Conservation (phyloP, 1,140 invertebrate genomes). For the Trinorchestia longiramus region DNA sequence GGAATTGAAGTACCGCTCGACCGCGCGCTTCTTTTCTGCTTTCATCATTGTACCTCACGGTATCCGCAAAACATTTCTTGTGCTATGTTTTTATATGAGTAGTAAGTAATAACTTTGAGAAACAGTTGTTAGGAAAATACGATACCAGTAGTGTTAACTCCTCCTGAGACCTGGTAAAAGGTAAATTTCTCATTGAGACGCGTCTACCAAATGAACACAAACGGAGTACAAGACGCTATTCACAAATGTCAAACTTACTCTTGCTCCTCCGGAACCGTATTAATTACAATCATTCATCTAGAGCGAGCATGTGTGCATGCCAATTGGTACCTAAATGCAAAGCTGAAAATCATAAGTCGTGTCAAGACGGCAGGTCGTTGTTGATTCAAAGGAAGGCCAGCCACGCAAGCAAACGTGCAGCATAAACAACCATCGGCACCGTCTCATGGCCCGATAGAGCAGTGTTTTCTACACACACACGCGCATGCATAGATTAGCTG, state of each 20-base stretch:
- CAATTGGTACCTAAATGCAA: not conserved
- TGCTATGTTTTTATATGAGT: not conserved
- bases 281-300: slow-evolving; percentile 10
- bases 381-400: not conserved
- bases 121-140: not conserved
- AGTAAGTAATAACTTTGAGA: not conserved
- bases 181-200: not conserved
- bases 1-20: not conserved
- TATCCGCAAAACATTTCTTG: not conserved
- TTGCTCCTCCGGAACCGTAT: not conserved
- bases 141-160: not conserved
- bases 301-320: not conserved
- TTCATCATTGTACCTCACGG: not conserved
- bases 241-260: not conserved
- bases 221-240: not conserved
- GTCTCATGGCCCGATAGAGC: not conserved
- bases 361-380: not conserved
- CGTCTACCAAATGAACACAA: not conserved
- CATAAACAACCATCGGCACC: not conserved
- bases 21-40: not conserved
- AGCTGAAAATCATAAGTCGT: not conserved
- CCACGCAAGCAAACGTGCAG: not conserved
- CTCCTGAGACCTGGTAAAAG: not conserved
- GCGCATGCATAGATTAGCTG: not conserved
- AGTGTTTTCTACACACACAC: slow-evolving; percentile 7